Evolutionary conservation across 2,888 invertebrate genomes (phyloP).

Genomic region (Lithophane semibrunnea): DNA sequence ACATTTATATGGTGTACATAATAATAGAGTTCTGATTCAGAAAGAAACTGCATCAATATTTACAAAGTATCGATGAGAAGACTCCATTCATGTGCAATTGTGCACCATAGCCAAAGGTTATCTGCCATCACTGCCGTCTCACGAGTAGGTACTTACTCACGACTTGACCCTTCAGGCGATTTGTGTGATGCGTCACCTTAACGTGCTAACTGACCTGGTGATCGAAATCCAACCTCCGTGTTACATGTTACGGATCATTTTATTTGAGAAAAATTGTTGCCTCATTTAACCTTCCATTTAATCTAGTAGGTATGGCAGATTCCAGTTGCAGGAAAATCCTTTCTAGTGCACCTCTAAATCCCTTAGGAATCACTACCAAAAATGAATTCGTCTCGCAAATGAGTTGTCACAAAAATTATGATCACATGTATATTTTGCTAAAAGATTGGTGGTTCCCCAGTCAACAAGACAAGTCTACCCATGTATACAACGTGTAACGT

Average conservation of each 20-base stretch:
- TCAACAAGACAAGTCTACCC: too few relatives aligned
- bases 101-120: slow-evolving; percentile 39
- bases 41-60: slow-evolving; percentile 24
- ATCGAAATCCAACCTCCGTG: not conserved
- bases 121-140: slow-evolving; percentile 33
- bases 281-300: not conserved
- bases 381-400: too few relatives aligned
- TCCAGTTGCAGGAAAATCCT: too few relatives aligned
- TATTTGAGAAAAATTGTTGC: not conserved
- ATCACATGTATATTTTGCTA: too few relatives aligned
- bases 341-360: too few relatives aligned
- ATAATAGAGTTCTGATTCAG: slow-evolving; percentile 13
- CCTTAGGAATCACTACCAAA: too few relatives aligned
- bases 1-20: too few relatives aligned
- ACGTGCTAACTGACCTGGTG: not conserved
- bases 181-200: slow-evolving; percentile 23
- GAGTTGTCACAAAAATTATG: too few relatives aligned
- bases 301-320: too few relatives aligned
- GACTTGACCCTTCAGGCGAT: slow-evolving; percentile 25
- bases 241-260: not conserved
- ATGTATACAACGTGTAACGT: too few relatives aligned
- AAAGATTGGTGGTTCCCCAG: too few relatives aligned
- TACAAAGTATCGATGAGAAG: slow-evolving; percentile 52
- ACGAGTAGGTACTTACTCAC: slow-evolving; percentile 22
- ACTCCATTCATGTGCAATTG: slow-evolving; percentile 29